Evolutionary conservation across 53 echinoderm and acorn worm genomes (phyloP).

Genomic region (Mesocentrotus franciscanus): DNA sequence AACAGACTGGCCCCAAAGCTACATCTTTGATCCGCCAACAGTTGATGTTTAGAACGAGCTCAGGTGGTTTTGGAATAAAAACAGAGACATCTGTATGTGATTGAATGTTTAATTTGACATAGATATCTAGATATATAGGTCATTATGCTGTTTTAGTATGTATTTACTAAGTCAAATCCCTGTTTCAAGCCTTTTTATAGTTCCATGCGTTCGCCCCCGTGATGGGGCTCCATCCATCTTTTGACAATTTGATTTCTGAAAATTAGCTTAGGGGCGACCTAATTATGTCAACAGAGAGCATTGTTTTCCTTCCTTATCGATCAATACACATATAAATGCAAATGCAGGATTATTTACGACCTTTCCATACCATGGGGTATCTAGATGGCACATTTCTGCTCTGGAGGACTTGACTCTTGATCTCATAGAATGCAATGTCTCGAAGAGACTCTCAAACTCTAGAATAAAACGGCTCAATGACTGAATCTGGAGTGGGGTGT

Average conservation of each 20-base stretch:
- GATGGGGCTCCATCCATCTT: constrained; percentile 11
- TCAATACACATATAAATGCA: constrained; percentile 22
- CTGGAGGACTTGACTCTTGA: neutral
- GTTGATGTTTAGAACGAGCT: neutral
- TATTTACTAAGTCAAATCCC: neutral
- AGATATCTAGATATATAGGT: neutral
- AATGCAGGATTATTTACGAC: constrained; percentile 1
- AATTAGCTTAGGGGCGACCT: constrained; percentile 17
- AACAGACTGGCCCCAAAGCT: neutral
- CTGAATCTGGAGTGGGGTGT: neutral
- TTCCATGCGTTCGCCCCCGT: neutral
- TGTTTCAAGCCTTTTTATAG: neutral
- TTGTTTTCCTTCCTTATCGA: constrained; percentile 22
- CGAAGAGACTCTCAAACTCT: neutral
- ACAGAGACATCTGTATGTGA: neutral
- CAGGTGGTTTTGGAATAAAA: neutral
- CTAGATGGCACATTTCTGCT: neutral
- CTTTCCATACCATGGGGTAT: neutral
- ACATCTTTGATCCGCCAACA: neutral
- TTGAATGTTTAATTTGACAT: neutral
- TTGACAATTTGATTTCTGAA: neutral
- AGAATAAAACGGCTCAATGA: neutral
- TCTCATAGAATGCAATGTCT: neutral
- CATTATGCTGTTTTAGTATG: neutral
- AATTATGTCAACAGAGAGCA: neutral